Evolutionary conservation across 1,140 invertebrate genomes (phyloP), one percentile per base, ranked within the genome.

Genomic region (Drosophila hydei): DNA sequence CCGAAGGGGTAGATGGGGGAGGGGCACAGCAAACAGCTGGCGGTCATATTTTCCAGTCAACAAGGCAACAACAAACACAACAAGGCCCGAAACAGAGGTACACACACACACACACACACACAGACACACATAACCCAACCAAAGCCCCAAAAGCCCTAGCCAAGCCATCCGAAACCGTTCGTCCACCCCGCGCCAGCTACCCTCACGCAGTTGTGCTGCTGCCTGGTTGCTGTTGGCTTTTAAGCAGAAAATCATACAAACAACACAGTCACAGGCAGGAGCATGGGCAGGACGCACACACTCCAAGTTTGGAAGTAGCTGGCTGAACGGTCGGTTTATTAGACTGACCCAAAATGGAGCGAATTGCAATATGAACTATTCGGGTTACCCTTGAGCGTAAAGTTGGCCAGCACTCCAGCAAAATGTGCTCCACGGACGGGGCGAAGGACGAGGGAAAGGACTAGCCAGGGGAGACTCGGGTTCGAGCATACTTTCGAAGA

Each of bases 11-110:
- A 3, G 38, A 0, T 40, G 45, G 42, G 59, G n/a, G 33, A 30
- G 67, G 38, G 61, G 67, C 64, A 85, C 76, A 76, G 73, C 76
- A 85, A 84, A 85, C 79, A 84, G 80, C 79, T 84, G 79, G 67
- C 79, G 79, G 80, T 84, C 80, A 85, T 73, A 84, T 84, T 84
- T 84, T 85, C 76, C 80, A 84, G 79, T 84, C 79, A 84, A 85
- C 79, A 84, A 84, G 79, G 76, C 79, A 84, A 83, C 79, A 85
- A 73, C 79, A 79, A 85, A 85, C 79, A 83, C 51, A 71, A 81
- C 74, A 74, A 58, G 65, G 67, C 61, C 56, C 38, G 8, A 30
- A 61, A 40, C 25, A 51, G 21, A 73, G 43, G 36, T 30, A 30
- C 48, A 51, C 48, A 43, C 42, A 43, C 14, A 40, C 38, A 7